Evolutionary conservation across 2,888 invertebrate genomes (phyloP).

Genomic region (Epinotia brunnichana): DNA sequence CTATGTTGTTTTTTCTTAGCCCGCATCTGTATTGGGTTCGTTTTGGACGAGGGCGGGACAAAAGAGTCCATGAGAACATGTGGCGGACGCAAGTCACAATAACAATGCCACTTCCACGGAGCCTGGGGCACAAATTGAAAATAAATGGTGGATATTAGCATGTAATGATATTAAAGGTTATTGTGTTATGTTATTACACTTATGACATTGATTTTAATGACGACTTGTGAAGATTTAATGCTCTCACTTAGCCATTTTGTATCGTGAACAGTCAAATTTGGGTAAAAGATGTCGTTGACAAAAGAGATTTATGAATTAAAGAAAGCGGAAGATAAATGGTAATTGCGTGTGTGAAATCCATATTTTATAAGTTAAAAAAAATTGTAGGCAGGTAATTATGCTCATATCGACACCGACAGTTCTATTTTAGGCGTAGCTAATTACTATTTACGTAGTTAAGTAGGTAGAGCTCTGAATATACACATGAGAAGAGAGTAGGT

Average conservation of each 20-base stretch:
- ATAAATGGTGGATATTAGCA: constrained; percentile 39
- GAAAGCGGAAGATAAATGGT: too few species aligned
- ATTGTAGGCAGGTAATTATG: too few species aligned
- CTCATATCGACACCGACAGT: too few species aligned
- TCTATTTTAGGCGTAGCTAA: too few species aligned
- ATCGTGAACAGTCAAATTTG: background rate
- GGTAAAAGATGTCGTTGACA: too few species aligned
- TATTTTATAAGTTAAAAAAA: too few species aligned
- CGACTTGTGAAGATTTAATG: constrained; percentile 11
- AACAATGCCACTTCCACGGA: constrained; percentile 56
- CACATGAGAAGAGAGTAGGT: too few species aligned
- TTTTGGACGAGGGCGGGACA: constrained; percentile 56
- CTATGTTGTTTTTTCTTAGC: constrained; percentile 51
- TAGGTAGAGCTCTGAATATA: too few species aligned
- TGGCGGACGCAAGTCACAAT: constrained; percentile 61
- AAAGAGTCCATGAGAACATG: constrained; percentile 67
- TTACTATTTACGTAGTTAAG: too few species aligned
- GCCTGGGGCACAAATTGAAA: constrained; percentile 36
- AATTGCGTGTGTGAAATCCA: background rate
- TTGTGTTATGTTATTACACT: constrained; percentile 37
- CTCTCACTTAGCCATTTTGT: background rate
- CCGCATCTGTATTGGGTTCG: constrained; percentile 72
- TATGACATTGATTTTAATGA: constrained; percentile 26
- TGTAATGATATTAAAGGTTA: constrained; percentile 31
- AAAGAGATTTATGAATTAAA: background rate